These are phyloP conservation scores for Coenobita brevimanus DNA, from an alignment of 1,140 invertebrate species.

Conservation along the genomic window DNA sequence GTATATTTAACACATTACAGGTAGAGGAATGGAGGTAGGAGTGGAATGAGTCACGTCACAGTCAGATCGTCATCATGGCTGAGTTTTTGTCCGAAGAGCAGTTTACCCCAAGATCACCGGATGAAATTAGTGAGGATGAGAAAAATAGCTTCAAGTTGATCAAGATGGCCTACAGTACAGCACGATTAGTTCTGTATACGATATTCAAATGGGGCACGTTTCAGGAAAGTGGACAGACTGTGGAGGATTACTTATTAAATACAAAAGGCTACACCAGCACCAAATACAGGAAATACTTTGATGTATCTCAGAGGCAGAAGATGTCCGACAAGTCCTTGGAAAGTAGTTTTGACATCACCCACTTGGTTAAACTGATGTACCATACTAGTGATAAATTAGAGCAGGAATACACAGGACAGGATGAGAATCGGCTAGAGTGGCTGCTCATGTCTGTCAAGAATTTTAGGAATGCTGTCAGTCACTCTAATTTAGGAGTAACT, in stretches of 20 bases:
- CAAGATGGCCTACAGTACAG: constrained; percentile 7
- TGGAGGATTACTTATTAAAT: not conserved
- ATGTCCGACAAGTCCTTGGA: not conserved
- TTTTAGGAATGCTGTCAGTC: not conserved
- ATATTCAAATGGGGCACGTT: not conserved
- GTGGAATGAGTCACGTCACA: no score
- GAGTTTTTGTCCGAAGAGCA: no score
- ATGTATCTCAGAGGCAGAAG: not conserved
- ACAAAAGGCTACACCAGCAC: not conserved
- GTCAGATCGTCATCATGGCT: no score
- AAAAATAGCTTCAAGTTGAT: not conserved
- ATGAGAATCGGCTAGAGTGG: constrained; percentile 3
- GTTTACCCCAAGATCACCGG: no score
- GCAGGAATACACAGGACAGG: not conserved
- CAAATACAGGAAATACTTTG: constrained; percentile 16
- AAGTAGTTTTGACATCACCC: constrained; percentile 21
- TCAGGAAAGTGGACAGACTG: not conserved
- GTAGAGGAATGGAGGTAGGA: no score
- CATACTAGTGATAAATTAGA: constrained; percentile 3
- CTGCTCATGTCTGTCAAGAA: constrained; percentile 1
- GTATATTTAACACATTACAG: no score
- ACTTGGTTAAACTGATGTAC: not conserved
- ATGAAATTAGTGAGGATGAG: constrained; percentile 15
- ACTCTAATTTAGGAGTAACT: not conserved
- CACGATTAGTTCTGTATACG: not conserved